phyloP scores from a whole-genome alignment of 2,113 vertebrate species.

The Silurus glanis region DNA sequence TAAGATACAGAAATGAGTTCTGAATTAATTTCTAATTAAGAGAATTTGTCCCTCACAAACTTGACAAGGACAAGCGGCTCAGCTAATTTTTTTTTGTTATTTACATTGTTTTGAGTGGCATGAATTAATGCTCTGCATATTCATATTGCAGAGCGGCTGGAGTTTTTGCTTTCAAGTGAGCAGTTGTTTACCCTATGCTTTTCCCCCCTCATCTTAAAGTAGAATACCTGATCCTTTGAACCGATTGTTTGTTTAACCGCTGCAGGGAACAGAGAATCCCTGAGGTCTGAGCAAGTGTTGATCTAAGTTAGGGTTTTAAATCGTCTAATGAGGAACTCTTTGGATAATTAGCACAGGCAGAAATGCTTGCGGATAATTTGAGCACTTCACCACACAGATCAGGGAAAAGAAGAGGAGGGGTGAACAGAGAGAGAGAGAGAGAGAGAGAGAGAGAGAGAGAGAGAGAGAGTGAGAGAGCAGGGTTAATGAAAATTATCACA shows the following conservation, averaged over 20 bases:
- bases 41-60: slow-evolving; percentile 43
- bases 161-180: slow-evolving; percentile 71
- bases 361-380: slow-evolving; percentile 80
- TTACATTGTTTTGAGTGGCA: slow-evolving; percentile 57
- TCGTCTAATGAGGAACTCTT: slow-evolving; percentile 80
- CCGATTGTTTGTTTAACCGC: slow-evolving; percentile 77
- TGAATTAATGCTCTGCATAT: slow-evolving; percentile 63
- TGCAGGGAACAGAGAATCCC: slow-evolving; percentile 76
- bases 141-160: slow-evolving; percentile 57
- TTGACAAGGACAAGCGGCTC: slow-evolving; percentile 40
- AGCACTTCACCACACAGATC: slow-evolving; percentile 63
- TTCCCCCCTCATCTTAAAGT: slow-evolving; percentile 59
- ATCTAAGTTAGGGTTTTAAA: slow-evolving; percentile 79
- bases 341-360: slow-evolving; percentile 73
- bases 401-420: slow-evolving; percentile 21
- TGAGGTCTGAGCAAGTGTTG: slow-evolving; percentile 75
- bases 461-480: slow-evolving; percentile 62
- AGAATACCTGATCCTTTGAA: slow-evolving; percentile 80
- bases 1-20: slow-evolving; percentile 41
- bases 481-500: slow-evolving; percentile 79
- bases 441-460: slow-evolving; percentile 55
- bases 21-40: slow-evolving; percentile 50
- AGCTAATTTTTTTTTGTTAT: slow-evolving; percentile 38
- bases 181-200: slow-evolving; percentile 75
- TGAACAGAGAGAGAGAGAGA: slow-evolving; percentile 48